Evolutionary conservation across 2,113 vertebrate genomes (phyloP).

Genomic region (Eleginops maclovinus): DNA sequence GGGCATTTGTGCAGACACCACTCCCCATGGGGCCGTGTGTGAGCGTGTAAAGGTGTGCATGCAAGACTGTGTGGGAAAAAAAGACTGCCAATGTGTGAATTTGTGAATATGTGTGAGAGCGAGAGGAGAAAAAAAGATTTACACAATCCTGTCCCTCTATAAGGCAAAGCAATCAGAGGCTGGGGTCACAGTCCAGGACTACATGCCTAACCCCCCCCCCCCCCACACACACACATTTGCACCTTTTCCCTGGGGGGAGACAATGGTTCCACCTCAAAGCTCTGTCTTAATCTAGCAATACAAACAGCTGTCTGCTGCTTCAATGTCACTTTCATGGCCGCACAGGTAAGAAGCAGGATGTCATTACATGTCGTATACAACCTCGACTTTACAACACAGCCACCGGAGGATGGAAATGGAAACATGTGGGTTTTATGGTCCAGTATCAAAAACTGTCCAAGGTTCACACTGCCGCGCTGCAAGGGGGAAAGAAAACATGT

Average conservation of each 20-base stretch:
- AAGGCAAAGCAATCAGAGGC: constrained; percentile 50
- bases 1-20: constrained; percentile 74
- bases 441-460: constrained; percentile 52
- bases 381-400: constrained; percentile 60
- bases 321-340: constrained; percentile 71
- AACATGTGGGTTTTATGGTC: constrained; percentile 70
- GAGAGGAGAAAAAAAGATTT: constrained; percentile 39
- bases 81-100: constrained; percentile 72
- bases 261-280: constrained; percentile 56
- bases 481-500: constrained; percentile 7
- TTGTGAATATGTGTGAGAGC: constrained; percentile 68
- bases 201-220: constrained; percentile 14
- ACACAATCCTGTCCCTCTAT: constrained; percentile 54
- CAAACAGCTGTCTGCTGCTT: constrained; percentile 71
- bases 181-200: constrained; percentile 25
- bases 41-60: constrained; percentile 76
- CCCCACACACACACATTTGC: neutral
- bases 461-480: constrained; percentile 40
- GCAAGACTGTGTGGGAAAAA: constrained; percentile 68
- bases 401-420: constrained; percentile 64
- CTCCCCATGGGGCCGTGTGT: constrained; percentile 74
- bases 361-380: constrained; percentile 54
- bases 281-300: constrained; percentile 72
- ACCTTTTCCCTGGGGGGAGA: constrained; percentile 36
- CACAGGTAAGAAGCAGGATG: constrained; percentile 60